Evolutionary conservation across 1,140 invertebrate species (phyloP).

Genomic region (Ylistrum balloti): DNA sequence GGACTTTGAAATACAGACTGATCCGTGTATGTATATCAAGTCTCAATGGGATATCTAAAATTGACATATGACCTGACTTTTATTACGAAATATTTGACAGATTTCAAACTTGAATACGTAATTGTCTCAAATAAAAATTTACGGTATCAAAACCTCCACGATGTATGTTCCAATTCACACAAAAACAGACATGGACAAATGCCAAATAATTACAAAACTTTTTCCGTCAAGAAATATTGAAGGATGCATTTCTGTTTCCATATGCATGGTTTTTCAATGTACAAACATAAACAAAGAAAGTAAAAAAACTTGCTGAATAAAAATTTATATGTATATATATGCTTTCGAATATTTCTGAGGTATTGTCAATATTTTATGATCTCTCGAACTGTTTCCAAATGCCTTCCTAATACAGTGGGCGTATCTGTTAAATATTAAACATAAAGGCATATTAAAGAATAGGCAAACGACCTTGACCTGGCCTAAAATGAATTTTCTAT

Average conservation of each 20-base stretch:
- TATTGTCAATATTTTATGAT: no score
- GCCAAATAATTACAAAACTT: background rate
- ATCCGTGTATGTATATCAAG: slow-evolving; percentile 15
- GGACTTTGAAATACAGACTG: background rate
- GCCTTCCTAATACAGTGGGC: no score
- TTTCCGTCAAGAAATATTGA: background rate
- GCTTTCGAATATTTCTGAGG: no score
- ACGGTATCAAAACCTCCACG: background rate
- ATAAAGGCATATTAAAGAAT: no score
- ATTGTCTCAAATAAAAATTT: background rate
- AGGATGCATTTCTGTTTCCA: background rate
- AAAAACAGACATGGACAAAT: background rate
- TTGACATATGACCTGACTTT: background rate
- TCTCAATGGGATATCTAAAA: background rate
- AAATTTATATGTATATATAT: no score
- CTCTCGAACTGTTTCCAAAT: no score
- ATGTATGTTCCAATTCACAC: background rate
- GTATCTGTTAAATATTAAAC: no score
- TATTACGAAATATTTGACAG: background rate
- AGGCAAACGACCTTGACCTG: no score
- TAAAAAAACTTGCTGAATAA: no score
- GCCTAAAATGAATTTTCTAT: no score
- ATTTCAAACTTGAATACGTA: background rate
- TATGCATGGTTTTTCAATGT: no score
- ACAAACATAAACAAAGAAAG: no score